These are phyloP conservation scores for Pterocles burchelli DNA, from an alignment of 2,113 vertebrate genomes.

Conservation along the genomic window DNA sequence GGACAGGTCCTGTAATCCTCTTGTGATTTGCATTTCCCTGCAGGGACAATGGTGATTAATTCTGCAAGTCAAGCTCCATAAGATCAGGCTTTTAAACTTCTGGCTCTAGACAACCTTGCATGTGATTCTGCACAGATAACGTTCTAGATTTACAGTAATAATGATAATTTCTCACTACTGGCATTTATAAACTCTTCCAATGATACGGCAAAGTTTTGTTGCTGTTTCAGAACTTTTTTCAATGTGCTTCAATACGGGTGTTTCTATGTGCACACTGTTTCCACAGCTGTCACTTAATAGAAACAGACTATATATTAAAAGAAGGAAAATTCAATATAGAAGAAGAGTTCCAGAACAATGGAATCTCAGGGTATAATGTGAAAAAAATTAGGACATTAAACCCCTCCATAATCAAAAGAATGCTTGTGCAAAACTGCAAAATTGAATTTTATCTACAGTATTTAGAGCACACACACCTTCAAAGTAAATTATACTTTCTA, in stretches of 20 bases:
- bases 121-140: not conserved
- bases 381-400: not conserved
- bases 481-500: not conserved
- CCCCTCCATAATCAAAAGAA: not conserved
- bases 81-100: not conserved
- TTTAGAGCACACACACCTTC: not conserved
- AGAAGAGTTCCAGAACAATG: not conserved
- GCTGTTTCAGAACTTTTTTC: not conserved
- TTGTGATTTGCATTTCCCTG: not conserved
- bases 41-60: not conserved
- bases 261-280: not conserved
- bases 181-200: not conserved
- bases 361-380: not conserved
- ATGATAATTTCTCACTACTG: not conserved
- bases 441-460: not conserved
- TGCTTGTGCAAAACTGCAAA: not conserved
- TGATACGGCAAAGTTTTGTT: not conserved
- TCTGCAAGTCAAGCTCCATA: not conserved
- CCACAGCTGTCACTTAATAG: not conserved
- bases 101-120: not conserved
- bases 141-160: rapidly evolving
- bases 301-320: not conserved
- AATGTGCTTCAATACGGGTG: not conserved
- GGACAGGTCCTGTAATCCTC: not conserved
- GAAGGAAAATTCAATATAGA: not conserved